phyloP scores from a whole-genome alignment of 2,113 vertebrate genomes.

The Chaenogobius annularis region DNA sequence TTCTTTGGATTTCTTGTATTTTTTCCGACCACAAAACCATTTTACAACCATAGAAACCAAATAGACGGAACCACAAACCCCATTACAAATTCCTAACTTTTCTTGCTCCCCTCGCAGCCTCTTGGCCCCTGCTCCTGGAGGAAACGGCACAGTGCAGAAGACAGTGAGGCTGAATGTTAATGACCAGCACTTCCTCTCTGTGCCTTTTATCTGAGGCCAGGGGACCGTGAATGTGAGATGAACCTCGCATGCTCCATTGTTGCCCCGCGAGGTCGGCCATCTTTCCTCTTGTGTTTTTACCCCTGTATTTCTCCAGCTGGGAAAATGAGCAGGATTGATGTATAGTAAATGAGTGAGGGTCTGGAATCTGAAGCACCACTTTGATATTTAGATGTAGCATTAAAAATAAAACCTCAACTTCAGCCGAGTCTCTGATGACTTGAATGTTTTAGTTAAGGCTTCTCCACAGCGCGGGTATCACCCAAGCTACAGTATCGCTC shows the following conservation, averaged over 20 bases:
- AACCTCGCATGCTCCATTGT: slow-evolving; percentile 28
- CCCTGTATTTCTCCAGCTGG: slow-evolving; percentile 20
- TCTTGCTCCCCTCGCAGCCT: background rate
- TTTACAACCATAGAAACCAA: no score
- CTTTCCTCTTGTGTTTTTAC: slow-evolving; percentile 14
- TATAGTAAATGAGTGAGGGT: slow-evolving; percentile 6
- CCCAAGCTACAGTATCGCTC: background rate
- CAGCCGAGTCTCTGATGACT: background rate
- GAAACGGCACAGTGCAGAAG: slow-evolving; percentile 80
- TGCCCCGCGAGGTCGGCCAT: slow-evolving; percentile 17
- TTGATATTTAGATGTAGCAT: slow-evolving; percentile 10
- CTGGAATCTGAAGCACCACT: slow-evolving; percentile 4
- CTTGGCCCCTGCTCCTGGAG: slow-evolving; percentile 51
- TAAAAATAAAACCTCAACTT: slow-evolving; percentile 7
- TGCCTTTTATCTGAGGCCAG: slow-evolving; percentile 79
- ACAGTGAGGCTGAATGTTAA: slow-evolving; percentile 77
- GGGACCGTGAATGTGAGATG: slow-evolving; percentile 76
- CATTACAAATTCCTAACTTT: slow-evolving; percentile 7
- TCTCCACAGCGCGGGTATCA: background rate
- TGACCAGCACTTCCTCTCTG: slow-evolving; percentile 57
- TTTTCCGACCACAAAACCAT: background rate
- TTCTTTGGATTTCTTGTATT: background rate
- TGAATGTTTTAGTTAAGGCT: slow-evolving; percentile 6
- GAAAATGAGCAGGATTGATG: slow-evolving; percentile 16
- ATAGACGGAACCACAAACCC: background rate